phyloP scores from a whole-genome alignment of 1,140 invertebrate genomes.

The Rhyzopertha dominica region DNA sequence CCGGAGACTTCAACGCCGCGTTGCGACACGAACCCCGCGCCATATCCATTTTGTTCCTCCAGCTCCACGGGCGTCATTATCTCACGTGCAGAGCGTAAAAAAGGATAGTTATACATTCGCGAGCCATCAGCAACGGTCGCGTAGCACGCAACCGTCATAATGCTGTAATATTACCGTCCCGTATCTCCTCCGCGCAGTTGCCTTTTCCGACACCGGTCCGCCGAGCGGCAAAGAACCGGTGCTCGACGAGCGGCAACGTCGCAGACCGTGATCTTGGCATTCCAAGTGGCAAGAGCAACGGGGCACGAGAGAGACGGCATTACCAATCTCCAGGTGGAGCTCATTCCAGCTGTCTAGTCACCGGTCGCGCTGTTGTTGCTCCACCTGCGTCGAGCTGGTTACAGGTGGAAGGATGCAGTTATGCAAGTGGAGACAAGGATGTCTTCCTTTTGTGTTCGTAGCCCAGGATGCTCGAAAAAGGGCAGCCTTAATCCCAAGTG shows the following conservation, averaged over 20 bases:
- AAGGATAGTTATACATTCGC: conserved; percentile 20
- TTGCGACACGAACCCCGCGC: too few relatives aligned
- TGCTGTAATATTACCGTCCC: conserved; percentile 24
- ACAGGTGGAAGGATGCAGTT: not conserved
- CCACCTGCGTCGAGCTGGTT: not conserved
- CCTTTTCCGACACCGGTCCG: too few relatives aligned
- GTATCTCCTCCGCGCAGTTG: conserved; percentile 1
- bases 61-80: too few relatives aligned
- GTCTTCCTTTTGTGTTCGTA: too few relatives aligned
- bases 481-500: too few relatives aligned
- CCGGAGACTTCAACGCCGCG: not conserved
- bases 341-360: conserved; percentile 22
- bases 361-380: not conserved
- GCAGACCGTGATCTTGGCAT: conserved; percentile 40
- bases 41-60: too few relatives aligned
- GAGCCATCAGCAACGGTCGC: conserved; percentile 21
- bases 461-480: too few relatives aligned
- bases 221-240: conserved; percentile 2
- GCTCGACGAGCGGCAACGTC: conserved; percentile 16
- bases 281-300: conserved; percentile 23
- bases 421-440: conserved; percentile 6
- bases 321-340: conserved; percentile 21
- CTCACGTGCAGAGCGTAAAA: too few relatives aligned
- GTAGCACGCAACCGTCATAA: conserved; percentile 25
- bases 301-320: conserved; percentile 15